Evolutionary conservation across 2,888 invertebrate species (phyloP).

Genomic region (Neoitamus cyanurus): DNA sequence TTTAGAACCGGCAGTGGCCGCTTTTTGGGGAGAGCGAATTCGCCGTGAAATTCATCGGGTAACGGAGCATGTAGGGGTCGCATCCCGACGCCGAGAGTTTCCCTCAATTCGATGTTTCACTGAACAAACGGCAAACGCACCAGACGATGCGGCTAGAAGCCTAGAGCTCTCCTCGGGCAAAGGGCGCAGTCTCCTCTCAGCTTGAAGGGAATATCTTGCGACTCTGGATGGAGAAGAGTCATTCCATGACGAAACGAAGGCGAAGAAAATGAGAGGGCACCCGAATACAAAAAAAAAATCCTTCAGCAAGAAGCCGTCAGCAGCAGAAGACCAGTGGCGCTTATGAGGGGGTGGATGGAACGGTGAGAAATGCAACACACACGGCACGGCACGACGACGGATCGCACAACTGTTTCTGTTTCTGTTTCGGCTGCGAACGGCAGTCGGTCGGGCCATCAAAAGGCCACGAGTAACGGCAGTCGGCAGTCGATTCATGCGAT

Average conservation of each 20-base stretch:
- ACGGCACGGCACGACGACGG: background rate
- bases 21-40: background rate
- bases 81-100: background rate
- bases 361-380: background rate
- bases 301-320: background rate
- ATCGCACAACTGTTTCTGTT: constrained; percentile 11
- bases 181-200: constrained; percentile 12
- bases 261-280: constrained; percentile 15
- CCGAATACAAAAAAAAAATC: background rate
- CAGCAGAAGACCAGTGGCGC: constrained; percentile 11
- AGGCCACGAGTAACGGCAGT: constrained; percentile 26
- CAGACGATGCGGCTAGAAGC: background rate
- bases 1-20: background rate
- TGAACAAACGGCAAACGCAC: background rate
- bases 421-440: constrained; percentile 24
- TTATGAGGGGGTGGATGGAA: constrained; percentile 15
- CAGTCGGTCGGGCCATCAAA: constrained; percentile 26
- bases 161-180: background rate
- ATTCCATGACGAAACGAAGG: background rate
- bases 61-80: background rate
- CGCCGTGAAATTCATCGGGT: background rate
- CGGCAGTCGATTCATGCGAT: constrained; percentile 35
- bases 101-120: constrained; percentile 13
- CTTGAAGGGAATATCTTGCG: background rate
- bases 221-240: background rate